Percentiles rank a stretch among this genome's conserved stretches.
phyloP scores from a whole-genome alignment of 2,113 vertebrate species.

The Turnix velox region DNA sequence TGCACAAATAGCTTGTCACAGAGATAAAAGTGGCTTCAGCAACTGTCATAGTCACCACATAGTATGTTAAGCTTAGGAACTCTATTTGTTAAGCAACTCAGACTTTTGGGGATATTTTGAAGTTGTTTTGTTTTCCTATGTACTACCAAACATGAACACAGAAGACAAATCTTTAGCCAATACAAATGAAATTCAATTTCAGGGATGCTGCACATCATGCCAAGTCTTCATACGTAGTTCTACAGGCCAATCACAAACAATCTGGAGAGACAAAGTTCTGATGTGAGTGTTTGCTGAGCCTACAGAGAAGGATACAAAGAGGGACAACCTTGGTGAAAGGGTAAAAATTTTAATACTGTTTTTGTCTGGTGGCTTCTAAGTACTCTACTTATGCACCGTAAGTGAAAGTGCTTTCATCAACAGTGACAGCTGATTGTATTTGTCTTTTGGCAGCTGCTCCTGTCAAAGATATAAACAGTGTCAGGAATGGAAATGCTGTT shows the following conservation, averaged over 20 bases:
- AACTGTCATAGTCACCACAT: background rate
- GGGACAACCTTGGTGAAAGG: background rate
- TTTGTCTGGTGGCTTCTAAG: background rate
- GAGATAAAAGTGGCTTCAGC: background rate
- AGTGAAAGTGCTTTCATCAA: background rate
- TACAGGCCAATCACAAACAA: background rate
- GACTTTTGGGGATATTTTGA: background rate
- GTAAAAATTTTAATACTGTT: background rate
- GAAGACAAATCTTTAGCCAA: background rate
- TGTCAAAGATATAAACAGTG: background rate
- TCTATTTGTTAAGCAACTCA: background rate
- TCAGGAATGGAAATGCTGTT: background rate
- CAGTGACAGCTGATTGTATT: background rate
- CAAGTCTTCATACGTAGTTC: background rate
- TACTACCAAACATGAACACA: background rate
- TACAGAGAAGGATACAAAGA: background rate
- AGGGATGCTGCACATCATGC: background rate
- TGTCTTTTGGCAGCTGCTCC: background rate
- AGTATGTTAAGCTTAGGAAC: background rate
- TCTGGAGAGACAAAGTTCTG: background rate
- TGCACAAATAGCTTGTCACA: background rate
- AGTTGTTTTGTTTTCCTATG: background rate
- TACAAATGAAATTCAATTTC: background rate
- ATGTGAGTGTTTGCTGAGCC: background rate
- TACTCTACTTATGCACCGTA: background rate